Base-by-base conservation (phyloP, 2,888 invertebrate species). In the Tinea pellionella region DNA sequence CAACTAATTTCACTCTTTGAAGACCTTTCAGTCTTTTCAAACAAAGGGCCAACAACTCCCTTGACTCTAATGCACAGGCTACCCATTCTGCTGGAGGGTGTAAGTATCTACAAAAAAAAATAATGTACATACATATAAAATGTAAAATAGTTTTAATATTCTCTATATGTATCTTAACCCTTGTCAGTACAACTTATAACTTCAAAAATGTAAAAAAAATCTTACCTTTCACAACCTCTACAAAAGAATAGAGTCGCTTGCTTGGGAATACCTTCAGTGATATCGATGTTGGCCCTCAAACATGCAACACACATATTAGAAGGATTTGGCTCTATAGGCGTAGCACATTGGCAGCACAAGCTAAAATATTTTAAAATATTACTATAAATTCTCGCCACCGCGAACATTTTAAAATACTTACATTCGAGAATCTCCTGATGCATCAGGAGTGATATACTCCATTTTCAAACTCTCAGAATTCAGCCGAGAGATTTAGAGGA, bases 301-400 rank as follows among this genome's bases (percentile, higher is more conserved):
- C 99, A 99, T 16, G 93, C 94, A 0, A 97, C 95, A 79, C 99
- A 99, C 96, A 97, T 98, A 79, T 98, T 99, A 0, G 97, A 93
- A 1, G 97, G 95, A 87, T 99, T 99, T 30, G 99, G 95, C 68
- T 96, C 94, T 61, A 99, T 99, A 16, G 91, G 86, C 12, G 92
- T 90, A 11, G 97, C 98, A 87, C 99, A 99, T 77, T 97, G 93
- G 73, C 99, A 99, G 75, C 99, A 99, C 69, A 61, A 59, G 30
- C 60, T 61, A 41, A 56, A 57, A 59, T 15, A 16, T 47, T 2
- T 47, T n/a, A 47, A 16, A 47, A 47, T 16, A 42, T 13, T 42
- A 12, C 2, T 47, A n/a, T 15, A 16, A 16, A n/a, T 47, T 15
- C 24, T 24, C 6, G 6, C 6, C 24, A 3, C 2, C 2, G 2